phyloP scores from a whole-genome alignment of 2,797 vertebrate genomes.

The Chaetodon trifasciatus region DNA sequence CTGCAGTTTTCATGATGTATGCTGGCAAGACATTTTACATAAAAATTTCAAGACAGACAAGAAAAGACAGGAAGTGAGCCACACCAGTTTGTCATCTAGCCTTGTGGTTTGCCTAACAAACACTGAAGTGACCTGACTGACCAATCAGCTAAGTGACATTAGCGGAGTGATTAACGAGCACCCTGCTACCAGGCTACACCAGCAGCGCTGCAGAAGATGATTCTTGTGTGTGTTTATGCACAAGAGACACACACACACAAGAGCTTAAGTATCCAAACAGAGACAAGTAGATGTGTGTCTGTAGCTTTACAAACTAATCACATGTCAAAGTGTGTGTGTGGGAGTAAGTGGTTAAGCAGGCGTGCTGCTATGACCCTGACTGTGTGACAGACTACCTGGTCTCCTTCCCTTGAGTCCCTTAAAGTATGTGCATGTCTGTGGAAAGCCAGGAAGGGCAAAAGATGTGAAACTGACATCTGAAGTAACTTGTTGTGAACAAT shows the following conservation, averaged over 20 bases:
- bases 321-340: slow-evolving; percentile 13
- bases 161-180: slow-evolving; percentile 70
- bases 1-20: slow-evolving; percentile 7
- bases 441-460: not conserved
- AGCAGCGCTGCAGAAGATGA: slow-evolving; percentile 42
- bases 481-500: too few species aligned
- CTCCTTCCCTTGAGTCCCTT: slow-evolving; percentile 42
- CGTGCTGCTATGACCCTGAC: slow-evolving; percentile 64
- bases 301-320: not conserved
- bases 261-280: not conserved
- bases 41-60: not conserved
- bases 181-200: slow-evolving; percentile 55
- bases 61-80: slow-evolving; percentile 31
- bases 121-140: slow-evolving; percentile 68
- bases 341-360: slow-evolving; percentile 28
- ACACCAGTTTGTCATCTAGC: slow-evolving; percentile 56
- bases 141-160: slow-evolving; percentile 82
- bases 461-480: not conserved
- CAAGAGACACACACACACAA: not conserved
- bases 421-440: slow-evolving; percentile 4
- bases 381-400: slow-evolving; percentile 62
- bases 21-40: slow-evolving; percentile 1
- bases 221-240: slow-evolving; percentile 17
- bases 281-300: not conserved
- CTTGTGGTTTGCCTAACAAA: slow-evolving; percentile 44